phyloP scores from a whole-genome alignment of 2,113 vertebrate species.

The Podarcis muralis region DNA sequence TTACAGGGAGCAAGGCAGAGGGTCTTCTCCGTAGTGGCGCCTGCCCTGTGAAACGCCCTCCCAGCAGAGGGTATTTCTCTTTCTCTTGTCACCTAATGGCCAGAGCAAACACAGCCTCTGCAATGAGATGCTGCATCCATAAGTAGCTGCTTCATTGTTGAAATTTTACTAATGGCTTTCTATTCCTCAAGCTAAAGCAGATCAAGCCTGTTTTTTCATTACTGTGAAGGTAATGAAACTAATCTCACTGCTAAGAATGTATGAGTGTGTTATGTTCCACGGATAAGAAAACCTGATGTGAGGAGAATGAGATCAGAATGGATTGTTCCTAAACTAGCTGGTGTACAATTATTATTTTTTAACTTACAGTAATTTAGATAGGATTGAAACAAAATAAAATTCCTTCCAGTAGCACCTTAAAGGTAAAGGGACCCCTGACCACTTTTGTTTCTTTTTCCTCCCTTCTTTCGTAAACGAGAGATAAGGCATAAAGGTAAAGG shows the following conservation, averaged over 20 bases:
- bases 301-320: not conserved
- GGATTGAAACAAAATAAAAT: too few species aligned
- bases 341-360: conserved; percentile 34
- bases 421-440: too few species aligned
- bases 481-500: too few species aligned
- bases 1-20: too few species aligned
- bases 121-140: not conserved
- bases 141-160: not conserved
- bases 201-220: not conserved
- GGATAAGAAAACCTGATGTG: conserved; percentile 21
- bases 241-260: too few species aligned
- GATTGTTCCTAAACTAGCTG: conserved; percentile 6
- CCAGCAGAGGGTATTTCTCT: not conserved
- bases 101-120: not conserved
- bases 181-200: not conserved
- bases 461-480: too few species aligned
- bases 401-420: too few species aligned
- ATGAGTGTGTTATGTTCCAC: not conserved
- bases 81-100: not conserved
- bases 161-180: not conserved
- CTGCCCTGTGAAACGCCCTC: too few species aligned
- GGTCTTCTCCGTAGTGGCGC: too few species aligned
- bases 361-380: not conserved
- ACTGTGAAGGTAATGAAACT: not conserved
- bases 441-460: too few species aligned